Percentiles rank a stretch among this genome's conserved stretches.
Conservation (phyloP, 1,140 invertebrate species). For the Arctopsyche grandis region DNA sequence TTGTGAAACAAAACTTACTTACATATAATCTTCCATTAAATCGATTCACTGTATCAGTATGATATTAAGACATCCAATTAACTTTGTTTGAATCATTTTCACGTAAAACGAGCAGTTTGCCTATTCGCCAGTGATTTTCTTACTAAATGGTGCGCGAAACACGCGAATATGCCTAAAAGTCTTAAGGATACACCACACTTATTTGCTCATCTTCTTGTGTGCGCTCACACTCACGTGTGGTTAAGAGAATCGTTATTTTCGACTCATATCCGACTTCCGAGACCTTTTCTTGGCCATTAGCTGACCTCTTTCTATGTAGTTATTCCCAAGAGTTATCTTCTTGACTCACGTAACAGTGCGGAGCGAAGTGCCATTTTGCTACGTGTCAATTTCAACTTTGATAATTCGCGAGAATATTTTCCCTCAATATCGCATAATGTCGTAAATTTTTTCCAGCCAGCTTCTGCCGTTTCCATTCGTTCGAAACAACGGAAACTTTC, state of each 20-base stretch:
- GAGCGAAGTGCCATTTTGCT: not conserved
- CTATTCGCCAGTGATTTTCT: not conserved
- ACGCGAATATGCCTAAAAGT: not conserved
- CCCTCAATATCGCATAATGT: not conserved
- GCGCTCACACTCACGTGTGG: not conserved
- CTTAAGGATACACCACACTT: not conserved
- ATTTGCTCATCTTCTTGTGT: not conserved
- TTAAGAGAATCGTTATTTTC: constrained; percentile 28
- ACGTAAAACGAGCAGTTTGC: too few relatives aligned
- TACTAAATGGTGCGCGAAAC: constrained; percentile 12
- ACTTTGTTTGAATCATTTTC: too few relatives aligned
- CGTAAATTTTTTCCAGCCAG: not conserved
- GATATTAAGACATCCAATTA: too few relatives aligned
- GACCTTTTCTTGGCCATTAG: constrained; percentile 15
- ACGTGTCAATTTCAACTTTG: too few relatives aligned
- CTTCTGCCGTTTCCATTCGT: not conserved
- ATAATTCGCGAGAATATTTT: too few relatives aligned
- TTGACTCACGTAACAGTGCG: constrained; percentile 6
- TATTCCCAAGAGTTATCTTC: not conserved
- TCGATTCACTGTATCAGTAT: too few relatives aligned
- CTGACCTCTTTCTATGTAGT: constrained; percentile 14
- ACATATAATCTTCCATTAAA: too few relatives aligned
- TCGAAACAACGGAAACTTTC: constrained; percentile 18
- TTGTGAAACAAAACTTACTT: too few relatives aligned
- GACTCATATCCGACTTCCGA: constrained; percentile 28